These are phyloP conservation scores for Cottus gobio DNA, from an alignment of 2,113 vertebrate genomes.

Conservation along the genomic window DNA sequence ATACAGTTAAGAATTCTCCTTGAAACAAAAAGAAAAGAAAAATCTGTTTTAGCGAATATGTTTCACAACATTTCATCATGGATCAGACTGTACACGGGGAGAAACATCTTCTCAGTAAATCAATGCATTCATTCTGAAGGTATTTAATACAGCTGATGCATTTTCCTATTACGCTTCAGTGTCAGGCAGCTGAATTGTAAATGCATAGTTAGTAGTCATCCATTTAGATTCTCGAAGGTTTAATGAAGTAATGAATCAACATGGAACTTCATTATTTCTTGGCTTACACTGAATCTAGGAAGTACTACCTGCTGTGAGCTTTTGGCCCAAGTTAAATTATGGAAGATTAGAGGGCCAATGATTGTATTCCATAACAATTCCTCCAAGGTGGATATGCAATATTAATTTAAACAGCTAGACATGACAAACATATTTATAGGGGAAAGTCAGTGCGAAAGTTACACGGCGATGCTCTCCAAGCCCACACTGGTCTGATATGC, in stretches of 20 bases:
- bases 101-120: conserved; percentile 38
- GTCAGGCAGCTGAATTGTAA: conserved; percentile 36
- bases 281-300: conserved; percentile 27
- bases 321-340: conserved; percentile 53
- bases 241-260: conserved; percentile 58
- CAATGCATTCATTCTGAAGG: conserved; percentile 20
- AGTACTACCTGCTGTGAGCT: background rate
- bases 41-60: conserved; percentile 49
- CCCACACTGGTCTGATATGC: background rate
- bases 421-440: conserved; percentile 1
- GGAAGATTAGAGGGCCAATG: conserved; percentile 36
- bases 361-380: conserved; percentile 29
- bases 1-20: conserved; percentile 67
- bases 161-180: conserved; percentile 47
- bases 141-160: conserved; percentile 23
- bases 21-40: conserved; percentile 51
- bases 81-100: conserved; percentile 35
- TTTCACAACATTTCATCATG: conserved; percentile 74
- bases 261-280: conserved; percentile 42
- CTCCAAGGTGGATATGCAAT: conserved; percentile 5
- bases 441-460: background rate
- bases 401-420: conserved; percentile 23
- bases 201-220: conserved; percentile 46
- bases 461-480: background rate
- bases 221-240: conserved; percentile 45